Conservation (phyloP, 1,140 invertebrate genomes). For the Elymnias hypermnestra region DNA sequence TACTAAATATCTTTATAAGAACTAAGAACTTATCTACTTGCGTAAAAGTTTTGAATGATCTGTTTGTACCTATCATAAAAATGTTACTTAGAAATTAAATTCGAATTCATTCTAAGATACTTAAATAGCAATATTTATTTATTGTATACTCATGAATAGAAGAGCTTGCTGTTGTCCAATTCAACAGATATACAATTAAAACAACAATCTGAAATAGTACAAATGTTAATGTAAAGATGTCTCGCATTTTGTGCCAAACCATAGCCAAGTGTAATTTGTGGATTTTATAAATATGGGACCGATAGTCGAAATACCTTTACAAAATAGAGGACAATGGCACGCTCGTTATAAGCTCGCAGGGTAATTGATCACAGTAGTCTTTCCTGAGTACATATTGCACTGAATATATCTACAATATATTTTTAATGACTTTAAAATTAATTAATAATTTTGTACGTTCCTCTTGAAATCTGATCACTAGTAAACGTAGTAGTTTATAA, state of each 20-base stretch:
- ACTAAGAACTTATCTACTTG: constrained; percentile 7
- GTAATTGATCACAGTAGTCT: constrained; percentile 17
- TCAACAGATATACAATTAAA: constrained; percentile 23
- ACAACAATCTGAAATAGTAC: constrained; percentile 47
- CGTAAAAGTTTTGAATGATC: constrained; percentile 26
- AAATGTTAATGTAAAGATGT: constrained; percentile 37
- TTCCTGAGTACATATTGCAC: neutral
- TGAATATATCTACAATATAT: too few species aligned
- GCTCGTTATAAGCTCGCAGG: constrained; percentile 18
- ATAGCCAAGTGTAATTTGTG: constrained; percentile 32
- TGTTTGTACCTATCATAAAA: constrained; percentile 52
- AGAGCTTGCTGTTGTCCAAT: constrained; percentile 53
- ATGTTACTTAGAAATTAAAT: constrained; percentile 41
- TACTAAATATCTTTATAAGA: constrained; percentile 1
- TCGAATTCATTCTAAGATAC: constrained; percentile 37
- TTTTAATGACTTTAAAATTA: too few species aligned
- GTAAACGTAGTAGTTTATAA: too few species aligned
- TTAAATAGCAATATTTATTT: constrained; percentile 36
- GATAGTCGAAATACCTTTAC: constrained; percentile 17
- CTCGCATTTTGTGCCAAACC: constrained; percentile 61
- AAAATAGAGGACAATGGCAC: constrained; percentile 31
- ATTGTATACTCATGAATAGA: constrained; percentile 28
- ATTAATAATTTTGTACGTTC: too few species aligned
- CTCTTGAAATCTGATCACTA: too few species aligned
- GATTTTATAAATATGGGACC: constrained; percentile 28